A percentile compares a stretch with the other conserved stretches of the same genome.
Evolutionary conservation across 2,797 vertebrate species (phyloP).

Genomic region (Catostomus latipinnis): DNA sequence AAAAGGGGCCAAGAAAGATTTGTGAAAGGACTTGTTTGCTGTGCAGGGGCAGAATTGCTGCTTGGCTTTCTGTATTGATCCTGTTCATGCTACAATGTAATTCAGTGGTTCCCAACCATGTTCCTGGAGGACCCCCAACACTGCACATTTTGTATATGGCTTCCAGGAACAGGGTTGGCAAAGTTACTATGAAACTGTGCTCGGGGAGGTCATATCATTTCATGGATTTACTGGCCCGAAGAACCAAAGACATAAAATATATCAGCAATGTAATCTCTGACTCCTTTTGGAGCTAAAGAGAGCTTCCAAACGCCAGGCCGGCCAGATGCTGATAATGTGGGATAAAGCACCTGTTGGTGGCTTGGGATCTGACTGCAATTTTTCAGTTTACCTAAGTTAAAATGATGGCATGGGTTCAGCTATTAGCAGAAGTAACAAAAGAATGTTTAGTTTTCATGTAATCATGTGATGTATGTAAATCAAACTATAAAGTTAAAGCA

Average conservation of each 20-base stretch:
- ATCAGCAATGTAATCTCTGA: constrained; percentile 33
- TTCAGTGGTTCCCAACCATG: background rate
- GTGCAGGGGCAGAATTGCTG: constrained; percentile 24
- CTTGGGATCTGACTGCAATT: background rate
- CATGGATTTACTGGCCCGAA: constrained; percentile 44
- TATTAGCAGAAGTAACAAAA: background rate
- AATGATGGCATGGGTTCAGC: too few relatives aligned
- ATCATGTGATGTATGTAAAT: background rate
- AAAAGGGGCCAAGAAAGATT: background rate
- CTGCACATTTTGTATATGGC: too few relatives aligned
- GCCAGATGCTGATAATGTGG: constrained; percentile 5
- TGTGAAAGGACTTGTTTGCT: constrained; percentile 31
- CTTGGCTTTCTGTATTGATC: constrained; percentile 44
- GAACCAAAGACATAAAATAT: constrained; percentile 23
- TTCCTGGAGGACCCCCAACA: too few relatives aligned
- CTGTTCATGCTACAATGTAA: constrained; percentile 26
- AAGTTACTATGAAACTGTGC: constrained; percentile 9
- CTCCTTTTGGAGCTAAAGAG: constrained; percentile 17
- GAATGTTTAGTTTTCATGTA: background rate
- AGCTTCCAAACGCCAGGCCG: constrained; percentile 1
- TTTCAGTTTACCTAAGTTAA: too few relatives aligned
- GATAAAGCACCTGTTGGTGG: too few relatives aligned
- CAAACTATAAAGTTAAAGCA: too few relatives aligned
- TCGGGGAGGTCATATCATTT: constrained; percentile 35
- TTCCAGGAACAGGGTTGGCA: background rate